Percentiles rank a stretch among this genome's conserved stretches.
phyloP scores from a whole-genome alignment of 2,113 vertebrate genomes.

The Thamnophis sirtalis region DNA sequence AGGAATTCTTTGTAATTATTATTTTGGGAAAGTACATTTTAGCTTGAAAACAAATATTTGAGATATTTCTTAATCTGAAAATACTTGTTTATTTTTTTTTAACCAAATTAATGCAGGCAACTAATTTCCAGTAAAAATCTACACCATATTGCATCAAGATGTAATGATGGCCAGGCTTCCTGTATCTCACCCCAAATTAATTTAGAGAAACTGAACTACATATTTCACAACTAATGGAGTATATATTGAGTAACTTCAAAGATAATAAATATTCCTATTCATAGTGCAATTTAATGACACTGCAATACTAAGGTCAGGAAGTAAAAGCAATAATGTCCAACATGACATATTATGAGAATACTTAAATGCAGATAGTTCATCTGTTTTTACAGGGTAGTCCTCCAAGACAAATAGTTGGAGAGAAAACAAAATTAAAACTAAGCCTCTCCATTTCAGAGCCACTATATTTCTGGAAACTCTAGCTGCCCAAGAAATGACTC shows the following conservation, averaged over 20 bases:
- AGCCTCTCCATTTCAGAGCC: neutral
- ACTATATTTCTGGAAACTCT: neutral
- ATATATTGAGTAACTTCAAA: neutral
- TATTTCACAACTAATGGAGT: neutral
- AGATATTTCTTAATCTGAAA: neutral
- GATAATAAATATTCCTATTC: neutral
- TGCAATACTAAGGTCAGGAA: neutral
- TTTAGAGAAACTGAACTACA: neutral
- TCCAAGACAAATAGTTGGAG: neutral
- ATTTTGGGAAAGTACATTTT: constrained; percentile 11
- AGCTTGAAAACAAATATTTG: neutral
- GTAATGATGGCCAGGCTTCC: neutral
- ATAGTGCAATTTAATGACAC: neutral
- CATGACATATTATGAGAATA: neutral
- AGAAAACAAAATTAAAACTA: neutral
- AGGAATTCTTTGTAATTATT: neutral
- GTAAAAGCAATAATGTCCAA: neutral
- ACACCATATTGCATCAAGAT: neutral
- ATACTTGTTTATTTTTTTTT: neutral
- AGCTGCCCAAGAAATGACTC: neutral
- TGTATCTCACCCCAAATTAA: neutral
- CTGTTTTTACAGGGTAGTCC: neutral
- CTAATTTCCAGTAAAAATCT: neutral
- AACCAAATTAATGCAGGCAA: neutral
- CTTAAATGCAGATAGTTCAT: neutral